A percentile compares a stretch with the other conserved stretches of the same genome.
phyloP scores from a whole-genome alignment of 2,888 invertebrate species.

The Ischnus inquisitorius region DNA sequence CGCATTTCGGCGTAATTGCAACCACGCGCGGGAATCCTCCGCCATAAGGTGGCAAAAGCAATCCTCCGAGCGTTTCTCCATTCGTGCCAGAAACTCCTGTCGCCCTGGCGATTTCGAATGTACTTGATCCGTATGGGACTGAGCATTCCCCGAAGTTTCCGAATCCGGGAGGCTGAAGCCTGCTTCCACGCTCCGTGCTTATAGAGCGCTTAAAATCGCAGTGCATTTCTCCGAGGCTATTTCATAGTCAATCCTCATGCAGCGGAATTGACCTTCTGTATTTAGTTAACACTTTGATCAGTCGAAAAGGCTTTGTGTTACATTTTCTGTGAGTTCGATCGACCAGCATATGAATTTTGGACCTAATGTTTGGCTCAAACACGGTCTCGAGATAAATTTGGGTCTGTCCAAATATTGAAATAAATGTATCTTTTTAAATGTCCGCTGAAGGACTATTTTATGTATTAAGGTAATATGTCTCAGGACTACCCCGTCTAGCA shows the following conservation, averaged over 20 bases:
- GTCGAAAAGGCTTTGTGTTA: no score
- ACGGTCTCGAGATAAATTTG: no score
- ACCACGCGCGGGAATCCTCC: slow-evolving; percentile 3
- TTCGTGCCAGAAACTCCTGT: not conserved
- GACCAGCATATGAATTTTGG: no score
- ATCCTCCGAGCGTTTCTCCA: not conserved
- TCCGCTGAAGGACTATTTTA: no score
- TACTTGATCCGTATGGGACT: slow-evolving; percentile 6
- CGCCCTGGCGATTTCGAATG: not conserved
- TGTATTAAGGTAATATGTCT: no score
- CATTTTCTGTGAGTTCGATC: no score
- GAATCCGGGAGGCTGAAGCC: slow-evolving; percentile 7
- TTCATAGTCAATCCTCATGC: not conserved
- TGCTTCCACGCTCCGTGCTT: not conserved
- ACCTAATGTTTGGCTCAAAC: no score
- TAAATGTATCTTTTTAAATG: no score
- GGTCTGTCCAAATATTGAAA: no score
- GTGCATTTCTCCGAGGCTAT: not conserved
- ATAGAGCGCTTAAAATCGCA: not conserved
- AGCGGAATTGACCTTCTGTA: not conserved
- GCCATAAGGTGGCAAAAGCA: not conserved
- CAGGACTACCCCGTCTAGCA: no score
- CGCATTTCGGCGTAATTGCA: slow-evolving; percentile 25
- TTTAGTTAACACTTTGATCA: not conserved
- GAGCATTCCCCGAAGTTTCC: slow-evolving; percentile 4